A percentile compares a stretch with the other conserved stretches of the same genome.
These are phyloP conservation scores for Nycticryphes semicollaris DNA, from an alignment of 2,113 vertebrate genomes.

Conservation along the genomic window DNA sequence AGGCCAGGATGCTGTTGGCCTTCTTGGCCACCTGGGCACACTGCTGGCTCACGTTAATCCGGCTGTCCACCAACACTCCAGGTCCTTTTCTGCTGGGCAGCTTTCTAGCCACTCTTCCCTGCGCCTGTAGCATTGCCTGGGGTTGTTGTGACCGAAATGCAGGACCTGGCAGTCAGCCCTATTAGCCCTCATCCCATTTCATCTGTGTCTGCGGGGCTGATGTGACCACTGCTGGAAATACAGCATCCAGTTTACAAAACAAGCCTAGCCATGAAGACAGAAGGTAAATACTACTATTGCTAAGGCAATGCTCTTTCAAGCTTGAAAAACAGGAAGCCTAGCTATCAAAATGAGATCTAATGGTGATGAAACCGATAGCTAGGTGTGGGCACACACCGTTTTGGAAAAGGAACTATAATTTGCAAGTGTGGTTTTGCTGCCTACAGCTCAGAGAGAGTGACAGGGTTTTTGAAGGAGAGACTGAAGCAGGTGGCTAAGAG, in stretches of 20 bases:
- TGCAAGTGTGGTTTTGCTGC: background rate
- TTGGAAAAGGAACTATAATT: background rate
- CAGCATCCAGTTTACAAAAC: background rate
- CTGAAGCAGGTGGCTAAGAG: background rate
- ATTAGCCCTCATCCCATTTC: background rate
- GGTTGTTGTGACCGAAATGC: too few relatives aligned
- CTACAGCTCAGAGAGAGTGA: background rate
- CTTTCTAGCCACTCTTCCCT: too few relatives aligned
- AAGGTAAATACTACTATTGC: background rate
- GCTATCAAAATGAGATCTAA: conserved; percentile 8
- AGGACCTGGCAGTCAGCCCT: too few relatives aligned
- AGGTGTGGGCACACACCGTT: background rate
- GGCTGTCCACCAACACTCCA: background rate
- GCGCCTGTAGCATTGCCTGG: too few relatives aligned
- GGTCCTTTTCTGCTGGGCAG: too few relatives aligned
- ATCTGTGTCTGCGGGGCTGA: background rate
- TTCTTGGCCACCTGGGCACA: background rate
- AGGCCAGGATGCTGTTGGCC: background rate
- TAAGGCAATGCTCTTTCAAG: background rate
- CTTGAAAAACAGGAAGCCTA: conserved; percentile 43
- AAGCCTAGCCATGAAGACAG: background rate
- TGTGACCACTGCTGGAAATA: background rate
- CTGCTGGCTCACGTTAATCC: background rate
- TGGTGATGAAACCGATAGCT: conserved; percentile 20
- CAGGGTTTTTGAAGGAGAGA: background rate